phyloP scores from a whole-genome alignment of 2,797 vertebrate genomes.

The Phrynocephalus forsythii region DNA sequence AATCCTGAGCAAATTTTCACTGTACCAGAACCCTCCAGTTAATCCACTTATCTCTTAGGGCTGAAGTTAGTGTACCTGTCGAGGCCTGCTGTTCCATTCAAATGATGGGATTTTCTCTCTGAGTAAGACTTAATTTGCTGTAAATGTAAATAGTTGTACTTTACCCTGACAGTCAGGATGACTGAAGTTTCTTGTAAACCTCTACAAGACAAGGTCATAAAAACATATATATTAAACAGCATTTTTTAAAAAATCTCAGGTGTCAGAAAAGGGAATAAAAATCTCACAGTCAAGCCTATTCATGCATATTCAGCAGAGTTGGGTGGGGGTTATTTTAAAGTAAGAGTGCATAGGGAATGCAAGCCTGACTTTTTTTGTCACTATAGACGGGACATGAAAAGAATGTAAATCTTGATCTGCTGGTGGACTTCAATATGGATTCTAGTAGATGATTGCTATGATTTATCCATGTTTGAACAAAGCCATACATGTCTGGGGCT shows the following conservation, averaged over 20 bases:
- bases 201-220: conserved; percentile 20
- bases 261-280: neutral
- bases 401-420: neutral
- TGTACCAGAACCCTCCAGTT: conserved; percentile 27
- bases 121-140: conserved; percentile 37
- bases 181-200: conserved; percentile 18
- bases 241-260: neutral
- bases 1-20: conserved; percentile 31
- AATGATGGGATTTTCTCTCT: conserved; percentile 58
- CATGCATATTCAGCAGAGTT: neutral
- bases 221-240: neutral
- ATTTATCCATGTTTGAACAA: no score
- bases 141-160: conserved; percentile 51
- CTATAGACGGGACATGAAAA: neutral
- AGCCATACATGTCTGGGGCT: no score
- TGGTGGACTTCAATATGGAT: neutral
- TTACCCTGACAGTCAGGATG: conserved; percentile 21
- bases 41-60: conserved; percentile 52
- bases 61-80: conserved; percentile 23
- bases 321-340: neutral
- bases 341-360: neutral
- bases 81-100: conserved; percentile 34
- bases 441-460: neutral
- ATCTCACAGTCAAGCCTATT: neutral
- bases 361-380: neutral